Evolutionary conservation across 2,797 vertebrate genomes (phyloP).

Genomic region (Myotis pilosus): DNA sequence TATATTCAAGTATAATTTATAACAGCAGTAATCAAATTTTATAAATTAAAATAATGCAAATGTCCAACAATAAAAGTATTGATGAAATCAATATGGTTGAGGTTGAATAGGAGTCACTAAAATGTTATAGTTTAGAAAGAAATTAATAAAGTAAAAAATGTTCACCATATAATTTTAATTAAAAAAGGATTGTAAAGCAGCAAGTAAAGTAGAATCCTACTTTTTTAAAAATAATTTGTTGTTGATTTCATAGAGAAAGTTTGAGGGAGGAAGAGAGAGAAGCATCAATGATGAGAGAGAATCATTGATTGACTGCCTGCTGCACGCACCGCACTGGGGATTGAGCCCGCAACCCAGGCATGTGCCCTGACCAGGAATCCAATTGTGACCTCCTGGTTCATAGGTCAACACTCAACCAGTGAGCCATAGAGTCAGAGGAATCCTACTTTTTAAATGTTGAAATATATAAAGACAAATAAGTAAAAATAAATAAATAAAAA

Average conservation of each 20-base stretch:
- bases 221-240: neutral
- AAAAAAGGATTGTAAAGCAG: neutral
- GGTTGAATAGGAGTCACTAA: neutral
- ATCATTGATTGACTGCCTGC: too few relatives aligned
- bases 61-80: neutral
- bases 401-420: too few relatives aligned
- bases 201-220: neutral
- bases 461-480: conserved; percentile 15
- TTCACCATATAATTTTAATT: neutral
- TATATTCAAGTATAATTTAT: neutral
- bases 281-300: too few relatives aligned
- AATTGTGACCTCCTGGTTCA: too few relatives aligned
- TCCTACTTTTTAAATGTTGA: neutral
- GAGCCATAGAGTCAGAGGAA: too few relatives aligned
- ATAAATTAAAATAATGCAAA: neutral
- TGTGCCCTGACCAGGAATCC: too few relatives aligned
- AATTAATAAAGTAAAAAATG: neutral
- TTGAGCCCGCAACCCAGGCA: too few relatives aligned
- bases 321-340: too few relatives aligned
- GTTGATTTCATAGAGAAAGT: too few relatives aligned
- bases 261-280: too few relatives aligned
- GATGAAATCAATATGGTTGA: neutral
- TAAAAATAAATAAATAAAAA: neutral
- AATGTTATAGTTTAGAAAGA: neutral
- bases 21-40: neutral